These are phyloP conservation scores for Drosophila picticornis DNA, from an alignment of 2,888 invertebrate genomes.

Conservation along the genomic window DNA sequence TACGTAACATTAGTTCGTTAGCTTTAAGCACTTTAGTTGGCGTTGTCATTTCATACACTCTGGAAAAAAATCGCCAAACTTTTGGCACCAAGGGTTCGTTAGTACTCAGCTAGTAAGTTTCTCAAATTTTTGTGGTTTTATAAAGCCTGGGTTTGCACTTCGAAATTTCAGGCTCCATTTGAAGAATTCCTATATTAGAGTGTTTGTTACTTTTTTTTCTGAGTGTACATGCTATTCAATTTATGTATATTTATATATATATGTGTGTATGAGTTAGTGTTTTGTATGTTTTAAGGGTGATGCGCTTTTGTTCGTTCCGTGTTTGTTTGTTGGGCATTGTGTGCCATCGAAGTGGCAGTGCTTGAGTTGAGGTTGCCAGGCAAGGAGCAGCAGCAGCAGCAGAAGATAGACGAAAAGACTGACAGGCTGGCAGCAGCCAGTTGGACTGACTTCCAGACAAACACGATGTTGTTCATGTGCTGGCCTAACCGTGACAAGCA, in stretches of 20 bases:
- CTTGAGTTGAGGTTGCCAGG: conserved; percentile 76
- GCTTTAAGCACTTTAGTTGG: conserved; percentile 48
- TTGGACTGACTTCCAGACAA: conserved; percentile 14
- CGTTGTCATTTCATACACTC: conserved; percentile 23
- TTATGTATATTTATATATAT: not conserved
- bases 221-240: not conserved
- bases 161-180: not conserved
- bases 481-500: conserved; percentile 44
- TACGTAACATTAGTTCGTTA: conserved; percentile 81
- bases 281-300: conserved; percentile 45
- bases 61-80: not conserved
- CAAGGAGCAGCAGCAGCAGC: conserved; percentile 6
- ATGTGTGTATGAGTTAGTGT: conserved; percentile 24
- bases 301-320: conserved; percentile 70
- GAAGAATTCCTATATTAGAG: not conserved
- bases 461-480: conserved; percentile 39
- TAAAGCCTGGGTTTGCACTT: not conserved
- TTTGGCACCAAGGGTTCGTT: not conserved
- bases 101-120: not conserved
- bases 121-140: not conserved
- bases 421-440: conserved; percentile 12
- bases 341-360: conserved; percentile 63
- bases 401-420: not conserved
- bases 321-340: conserved; percentile 48
- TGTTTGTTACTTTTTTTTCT: not conserved